Evolutionary conservation across 2,888 invertebrate genomes (phyloP), one percentile per base, ranked within the genome.

Genomic region (Copidosoma aretas): DNA sequence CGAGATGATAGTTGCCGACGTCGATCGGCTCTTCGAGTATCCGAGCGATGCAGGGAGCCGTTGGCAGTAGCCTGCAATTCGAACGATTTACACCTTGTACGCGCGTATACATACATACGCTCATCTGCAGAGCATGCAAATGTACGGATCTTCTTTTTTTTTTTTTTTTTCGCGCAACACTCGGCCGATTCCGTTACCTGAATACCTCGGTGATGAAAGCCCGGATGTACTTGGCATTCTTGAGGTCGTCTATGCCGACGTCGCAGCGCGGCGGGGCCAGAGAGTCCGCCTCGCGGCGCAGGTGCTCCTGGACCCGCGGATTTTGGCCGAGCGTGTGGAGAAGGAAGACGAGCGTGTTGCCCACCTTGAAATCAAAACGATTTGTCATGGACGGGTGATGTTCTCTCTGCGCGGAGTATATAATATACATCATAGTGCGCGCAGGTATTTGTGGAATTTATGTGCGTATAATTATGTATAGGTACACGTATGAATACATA

Each of bases 201-300:
- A 92, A 93, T 0, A 91, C 88, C 84, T 95, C 95, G 67, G 87
- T 89, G 41, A 93, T 88, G 71, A 93, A 94, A 0, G 94, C 94
- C 72, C 90, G 89, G 17, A 93, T 87, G 72, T 92, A 93, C n/a
- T 88, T 87, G n/a, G 91, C 90, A 24, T 88, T 87, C 0, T 88
- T 85, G 15, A 92, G 81, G 60, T 89, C 86, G 59, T 89, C 88
- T 19, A 88, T 86, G 8, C 86, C 85, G 54, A 90, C 84, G 39
- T 86, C 85, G 17, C 88, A 88, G 69, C 87, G 86, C 4, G 86
- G 84, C 1, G 88, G 87, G 0, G 84, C 85, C 68, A 87, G 79
- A 63, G 86, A 84, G 39, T 84, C 78, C 5, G 93, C 85, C 77
- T 93, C 93, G 1, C 88, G 86, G 19, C 88, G 86, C 58, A 95